Base-by-base conservation (phyloP, 2,797 vertebrate genomes). In the Graptemys geographica region DNA sequence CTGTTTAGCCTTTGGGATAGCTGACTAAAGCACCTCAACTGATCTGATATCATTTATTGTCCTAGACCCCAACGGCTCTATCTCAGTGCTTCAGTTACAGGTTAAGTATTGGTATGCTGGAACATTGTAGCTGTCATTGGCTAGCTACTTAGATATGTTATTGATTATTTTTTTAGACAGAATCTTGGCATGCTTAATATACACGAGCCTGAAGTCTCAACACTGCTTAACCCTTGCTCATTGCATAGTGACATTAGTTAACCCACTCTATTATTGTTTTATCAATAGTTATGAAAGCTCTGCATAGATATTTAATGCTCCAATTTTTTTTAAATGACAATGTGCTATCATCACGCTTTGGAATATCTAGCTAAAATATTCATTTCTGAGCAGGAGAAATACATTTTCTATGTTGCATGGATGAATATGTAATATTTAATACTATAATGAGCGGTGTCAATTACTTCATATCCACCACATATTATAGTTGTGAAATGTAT, bases 71-170 rank as follows among this genome's bases (percentile, higher is more conserved):
- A 47, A 8, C 16, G 3, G 19, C 15, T 41, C 78, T 62, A 65
- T 86, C 85, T 83, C 28, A 72, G 31, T 31, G 1, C 88, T 88
- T 62, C 83, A 47, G 51, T 88, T 89, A 28, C 1, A 81, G 49
- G 5, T 37, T 86, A 51, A 94, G 19, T 18, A 76, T 49, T 74
- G 62, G 84, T 37, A 79, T 53, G 56, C 15, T 78, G 51, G 37
- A 89, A 83, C 19, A 33, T 21, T 91, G 74, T 25, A 84, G 49
- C 79, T 92, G 37, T 89, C 89, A 28, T 51, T 81, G 59, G 69
- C n/a, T 51, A 87, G 25, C 49, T 65, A 86, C 18, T 89, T 93
- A 84, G 49, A 90, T 53, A 95, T 88, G 87, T 21, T 15, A 94
- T 15, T 85, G 72, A 82, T 94, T 96, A 92, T 21, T 28, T 65